Conservation (phyloP, 2,888 invertebrate genomes). For the Dolomedes plantarius region DNA sequence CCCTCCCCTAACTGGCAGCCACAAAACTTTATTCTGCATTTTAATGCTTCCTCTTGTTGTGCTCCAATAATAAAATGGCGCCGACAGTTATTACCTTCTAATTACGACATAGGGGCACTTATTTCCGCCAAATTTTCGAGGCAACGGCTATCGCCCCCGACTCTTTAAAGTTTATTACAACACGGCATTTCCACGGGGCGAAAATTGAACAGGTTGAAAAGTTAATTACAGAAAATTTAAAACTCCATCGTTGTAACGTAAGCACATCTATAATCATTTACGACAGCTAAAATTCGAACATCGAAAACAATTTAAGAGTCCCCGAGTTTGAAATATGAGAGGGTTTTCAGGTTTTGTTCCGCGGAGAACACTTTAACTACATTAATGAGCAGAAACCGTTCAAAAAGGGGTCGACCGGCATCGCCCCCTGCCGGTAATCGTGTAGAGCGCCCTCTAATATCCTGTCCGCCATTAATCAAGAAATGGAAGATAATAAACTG, state of each 20-base stretch:
- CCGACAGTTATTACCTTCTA: slow-evolving; percentile 35
- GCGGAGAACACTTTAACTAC: slow-evolving; percentile 63
- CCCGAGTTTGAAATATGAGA: slow-evolving; percentile 68
- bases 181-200: slow-evolving; percentile 52
- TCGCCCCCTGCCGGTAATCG: slow-evolving; percentile 69
- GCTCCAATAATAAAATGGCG: slow-evolving; percentile 17
- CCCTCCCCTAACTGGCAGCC: too few relatives aligned
- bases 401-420: slow-evolving; percentile 62
- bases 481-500: slow-evolving; percentile 71
- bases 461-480: slow-evolving; percentile 67
- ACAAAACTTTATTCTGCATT: not conserved
- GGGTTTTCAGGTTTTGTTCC: slow-evolving; percentile 62
- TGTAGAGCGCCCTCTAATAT: slow-evolving; percentile 70
- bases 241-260: slow-evolving; percentile 57
- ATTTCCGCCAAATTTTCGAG: slow-evolving; percentile 33
- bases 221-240: slow-evolving; percentile 70
- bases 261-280: slow-evolving; percentile 70
- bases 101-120: slow-evolving; percentile 46
- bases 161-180: slow-evolving; percentile 63
- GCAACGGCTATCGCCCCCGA: slow-evolving; percentile 7
- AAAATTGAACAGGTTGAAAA: slow-evolving; percentile 71
- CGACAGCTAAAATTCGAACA: slow-evolving; percentile 69
- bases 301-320: slow-evolving; percentile 70
- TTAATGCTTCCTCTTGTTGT: not conserved
- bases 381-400: slow-evolving; percentile 66